Conservation (phyloP, 1,140 invertebrate genomes). For the Oedothorax gibbosus region DNA sequence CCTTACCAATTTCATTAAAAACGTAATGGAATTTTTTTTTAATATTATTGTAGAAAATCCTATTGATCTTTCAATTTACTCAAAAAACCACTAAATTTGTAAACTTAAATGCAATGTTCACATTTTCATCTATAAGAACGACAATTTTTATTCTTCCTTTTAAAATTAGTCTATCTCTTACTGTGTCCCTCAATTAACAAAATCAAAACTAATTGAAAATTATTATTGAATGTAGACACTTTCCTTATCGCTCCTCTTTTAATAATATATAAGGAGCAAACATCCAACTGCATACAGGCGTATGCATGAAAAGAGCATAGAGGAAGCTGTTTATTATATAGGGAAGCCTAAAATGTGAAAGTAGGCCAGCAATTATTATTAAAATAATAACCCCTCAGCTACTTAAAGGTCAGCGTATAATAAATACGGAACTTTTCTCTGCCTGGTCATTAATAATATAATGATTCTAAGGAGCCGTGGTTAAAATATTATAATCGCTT, state of each 20-base stretch:
- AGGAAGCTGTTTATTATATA: slow-evolving; percentile 40
- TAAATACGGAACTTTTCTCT: slow-evolving; percentile 60
- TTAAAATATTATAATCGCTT: slow-evolving; percentile 59
- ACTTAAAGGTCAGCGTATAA: slow-evolving; percentile 56
- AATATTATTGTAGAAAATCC: too few relatives aligned
- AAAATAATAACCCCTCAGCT: slow-evolving; percentile 35
- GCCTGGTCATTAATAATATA: slow-evolving; percentile 52
- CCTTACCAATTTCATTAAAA: too few relatives aligned
- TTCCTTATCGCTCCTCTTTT: not conserved
- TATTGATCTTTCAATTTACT: too few relatives aligned
- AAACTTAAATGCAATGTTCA: too few relatives aligned
- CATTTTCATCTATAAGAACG: too few relatives aligned
- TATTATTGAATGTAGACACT: too few relatives aligned
- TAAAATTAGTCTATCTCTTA: too few relatives aligned
- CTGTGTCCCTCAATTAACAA: too few relatives aligned
- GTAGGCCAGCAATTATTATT: slow-evolving; percentile 55
- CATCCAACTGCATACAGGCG: slow-evolving; percentile 11
- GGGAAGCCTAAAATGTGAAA: slow-evolving; percentile 45
- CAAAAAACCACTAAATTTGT: too few relatives aligned
- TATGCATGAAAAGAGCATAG: not conserved
- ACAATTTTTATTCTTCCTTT: too few relatives aligned
- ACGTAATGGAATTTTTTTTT: too few relatives aligned
- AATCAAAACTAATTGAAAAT: too few relatives aligned
- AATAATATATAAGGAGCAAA: slow-evolving; percentile 55
- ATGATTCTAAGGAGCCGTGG: slow-evolving; percentile 14